phyloP scores from a whole-genome alignment of 2,888 invertebrate genomes.

The Trichogramma dendrolimi region DNA sequence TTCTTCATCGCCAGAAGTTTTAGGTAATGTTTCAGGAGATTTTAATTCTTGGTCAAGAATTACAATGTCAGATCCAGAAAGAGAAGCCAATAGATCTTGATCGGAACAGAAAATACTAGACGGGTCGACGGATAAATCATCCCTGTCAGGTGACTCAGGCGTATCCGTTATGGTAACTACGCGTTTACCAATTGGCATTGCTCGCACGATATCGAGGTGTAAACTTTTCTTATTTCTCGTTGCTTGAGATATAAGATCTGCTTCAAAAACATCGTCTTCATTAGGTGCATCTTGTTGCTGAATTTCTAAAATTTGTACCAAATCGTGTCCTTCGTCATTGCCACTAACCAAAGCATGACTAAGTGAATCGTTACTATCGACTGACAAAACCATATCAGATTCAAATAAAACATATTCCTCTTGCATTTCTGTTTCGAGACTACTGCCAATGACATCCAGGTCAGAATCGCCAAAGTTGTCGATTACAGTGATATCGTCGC shows the following conservation, averaged over 20 bases:
- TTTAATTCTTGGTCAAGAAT: conserved; percentile 60
- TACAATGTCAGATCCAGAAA: conserved; percentile 59
- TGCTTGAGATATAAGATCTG: conserved; percentile 40
- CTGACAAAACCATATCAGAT: conserved; percentile 57
- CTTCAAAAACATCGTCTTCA: conserved; percentile 41
- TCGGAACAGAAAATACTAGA: conserved; percentile 53
- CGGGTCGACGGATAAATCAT: conserved; percentile 52
- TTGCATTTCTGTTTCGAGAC: conserved; percentile 59
- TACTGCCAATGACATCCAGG: conserved; percentile 61
- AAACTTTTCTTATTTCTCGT: conserved; percentile 43
- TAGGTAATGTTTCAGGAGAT: conserved; percentile 61
- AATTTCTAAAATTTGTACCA: conserved; percentile 50
- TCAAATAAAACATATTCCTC: conserved; percentile 65
- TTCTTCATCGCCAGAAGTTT: conserved; percentile 33
- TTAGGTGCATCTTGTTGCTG: conserved; percentile 41
- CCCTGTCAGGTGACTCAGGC: conserved; percentile 57
- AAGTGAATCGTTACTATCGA: conserved; percentile 57
- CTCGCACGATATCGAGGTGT: conserved; percentile 47
- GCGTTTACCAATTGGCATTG: conserved; percentile 48
- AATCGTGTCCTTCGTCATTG: conserved; percentile 43
- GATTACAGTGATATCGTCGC: conserved; percentile 59
- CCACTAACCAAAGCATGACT: conserved; percentile 50
- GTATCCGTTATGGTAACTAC: conserved; percentile 53
- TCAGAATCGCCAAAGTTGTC: conserved; percentile 57
- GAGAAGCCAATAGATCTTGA: conserved; percentile 47